Conservation (phyloP, 2,113 vertebrate genomes). For the Pelusios castaneus region DNA sequence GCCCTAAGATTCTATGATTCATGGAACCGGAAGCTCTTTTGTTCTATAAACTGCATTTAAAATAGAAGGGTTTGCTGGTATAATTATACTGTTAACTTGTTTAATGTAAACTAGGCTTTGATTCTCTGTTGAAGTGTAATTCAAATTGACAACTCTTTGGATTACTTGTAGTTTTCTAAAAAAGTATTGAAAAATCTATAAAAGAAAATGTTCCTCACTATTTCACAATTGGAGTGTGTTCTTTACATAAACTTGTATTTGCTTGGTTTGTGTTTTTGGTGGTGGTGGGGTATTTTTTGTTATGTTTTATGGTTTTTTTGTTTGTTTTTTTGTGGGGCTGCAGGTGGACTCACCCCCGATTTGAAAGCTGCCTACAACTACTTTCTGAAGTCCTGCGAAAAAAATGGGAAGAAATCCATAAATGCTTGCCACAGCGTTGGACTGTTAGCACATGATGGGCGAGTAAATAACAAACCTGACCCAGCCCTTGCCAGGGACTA, state of each 20-base stretch:
- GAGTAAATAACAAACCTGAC: conserved; percentile 76
- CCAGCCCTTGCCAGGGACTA: conserved; percentile 79
- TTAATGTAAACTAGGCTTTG: neutral
- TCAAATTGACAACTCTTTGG: neutral
- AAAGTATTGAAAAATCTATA: neutral
- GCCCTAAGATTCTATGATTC: no score
- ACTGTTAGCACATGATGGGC: conserved; percentile 87
- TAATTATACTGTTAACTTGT: neutral
- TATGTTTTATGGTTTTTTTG: no score
- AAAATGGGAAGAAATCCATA: conserved; percentile 86
- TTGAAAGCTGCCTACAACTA: conserved; percentile 88
- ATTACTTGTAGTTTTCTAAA: neutral
- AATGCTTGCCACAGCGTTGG: conserved; percentile 91
- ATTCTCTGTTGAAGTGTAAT: neutral
- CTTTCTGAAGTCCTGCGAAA: conserved; percentile 87
- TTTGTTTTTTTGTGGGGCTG: neutral
- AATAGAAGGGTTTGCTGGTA: neutral
- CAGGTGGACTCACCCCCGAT: conserved; percentile 87
- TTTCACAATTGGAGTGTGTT: neutral
- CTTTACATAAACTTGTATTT: neutral
- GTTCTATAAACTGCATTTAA: neutral
- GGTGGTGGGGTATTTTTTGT: no score
- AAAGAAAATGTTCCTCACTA: neutral
- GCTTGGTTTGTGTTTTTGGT: conserved; percentile 11
- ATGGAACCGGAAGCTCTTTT: neutral